Percentiles rank a stretch among this genome's conserved stretches.
phyloP scores from a whole-genome alignment of 1,140 invertebrate species.

The Tetraneura akinire region DNA sequence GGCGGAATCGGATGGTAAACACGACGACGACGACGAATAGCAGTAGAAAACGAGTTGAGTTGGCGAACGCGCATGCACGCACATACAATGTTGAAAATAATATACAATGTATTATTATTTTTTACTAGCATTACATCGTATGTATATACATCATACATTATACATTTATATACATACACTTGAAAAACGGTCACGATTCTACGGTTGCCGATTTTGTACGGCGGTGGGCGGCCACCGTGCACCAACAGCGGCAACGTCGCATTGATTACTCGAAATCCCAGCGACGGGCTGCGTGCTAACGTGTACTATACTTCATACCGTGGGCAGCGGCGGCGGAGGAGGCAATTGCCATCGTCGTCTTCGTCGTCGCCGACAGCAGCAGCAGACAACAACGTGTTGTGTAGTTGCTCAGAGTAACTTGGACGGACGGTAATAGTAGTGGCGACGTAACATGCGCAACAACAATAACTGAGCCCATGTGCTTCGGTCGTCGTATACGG shows the following conservation, averaged over 20 bases:
- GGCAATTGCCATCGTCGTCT: not conserved
- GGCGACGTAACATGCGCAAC: slow-evolving; percentile 37
- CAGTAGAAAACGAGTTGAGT: slow-evolving; percentile 33
- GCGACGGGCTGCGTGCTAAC: slow-evolving; percentile 5
- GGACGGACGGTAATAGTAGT: not conserved
- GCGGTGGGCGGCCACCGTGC: slow-evolving; percentile 14
- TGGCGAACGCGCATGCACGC: not conserved
- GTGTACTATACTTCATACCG: not conserved
- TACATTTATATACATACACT: not conserved
- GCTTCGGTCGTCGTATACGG: slow-evolving; percentile 24
- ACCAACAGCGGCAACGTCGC: slow-evolving; percentile 18
- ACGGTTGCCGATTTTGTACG: slow-evolving; percentile 44
- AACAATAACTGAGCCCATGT: slow-evolving; percentile 46
- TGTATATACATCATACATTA: too few relatives aligned
- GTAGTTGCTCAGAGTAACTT: slow-evolving; percentile 35
- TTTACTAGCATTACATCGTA: too few relatives aligned
- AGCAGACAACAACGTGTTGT: slow-evolving; percentile 50
- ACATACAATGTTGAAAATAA: not conserved
- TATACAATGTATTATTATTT: too few relatives aligned
- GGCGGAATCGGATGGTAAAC: not conserved
- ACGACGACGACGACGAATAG: not conserved
- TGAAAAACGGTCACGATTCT: slow-evolving; percentile 45
- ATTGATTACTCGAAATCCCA: slow-evolving; percentile 49
- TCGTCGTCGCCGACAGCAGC: not conserved
- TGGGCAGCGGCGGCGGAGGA: not conserved